Conservation (phyloP, 2,113 vertebrate species). For the Etheostoma cragini region DNA sequence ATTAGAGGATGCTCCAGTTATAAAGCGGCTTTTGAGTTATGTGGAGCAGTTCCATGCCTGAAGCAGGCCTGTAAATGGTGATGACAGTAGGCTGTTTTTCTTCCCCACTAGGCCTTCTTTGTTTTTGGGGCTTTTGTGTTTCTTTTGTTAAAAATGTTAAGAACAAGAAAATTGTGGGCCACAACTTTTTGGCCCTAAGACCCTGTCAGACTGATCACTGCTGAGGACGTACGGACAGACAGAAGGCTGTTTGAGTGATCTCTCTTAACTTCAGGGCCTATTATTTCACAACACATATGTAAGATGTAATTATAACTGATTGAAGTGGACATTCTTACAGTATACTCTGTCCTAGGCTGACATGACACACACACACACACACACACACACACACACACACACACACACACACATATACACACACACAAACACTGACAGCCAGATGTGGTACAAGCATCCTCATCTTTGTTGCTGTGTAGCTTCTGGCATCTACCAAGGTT, state of each 20-base stretch:
- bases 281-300: slow-evolving; percentile 6
- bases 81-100: slow-evolving; percentile 13
- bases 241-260: not conserved
- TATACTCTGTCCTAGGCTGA: not conserved
- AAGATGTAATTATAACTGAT: not conserved
- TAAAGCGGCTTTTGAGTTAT: slow-evolving; percentile 17
- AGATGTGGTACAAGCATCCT: slow-evolving; percentile 35
- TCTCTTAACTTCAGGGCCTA: not conserved
- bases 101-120: not conserved
- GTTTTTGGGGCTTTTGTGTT: not conserved
- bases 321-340: not conserved
- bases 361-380: not conserved
- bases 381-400: not conserved
- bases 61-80: slow-evolving; percentile 23
- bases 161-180: not conserved
- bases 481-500: slow-evolving; percentile 29
- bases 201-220: not conserved
- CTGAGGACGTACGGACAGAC: not conserved
- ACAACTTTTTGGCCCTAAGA: too few relatives aligned
- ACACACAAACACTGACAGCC: not conserved
- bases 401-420: not conserved
- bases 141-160: not conserved
- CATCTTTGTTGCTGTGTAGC: slow-evolving; percentile 19
- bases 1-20: slow-evolving; percentile 4
- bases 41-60: slow-evolving; percentile 18